Percentiles rank a stretch among this genome's conserved stretches.
phyloP scores from a whole-genome alignment of 2,797 vertebrate species.

The Tokudaia muenninki region DNA sequence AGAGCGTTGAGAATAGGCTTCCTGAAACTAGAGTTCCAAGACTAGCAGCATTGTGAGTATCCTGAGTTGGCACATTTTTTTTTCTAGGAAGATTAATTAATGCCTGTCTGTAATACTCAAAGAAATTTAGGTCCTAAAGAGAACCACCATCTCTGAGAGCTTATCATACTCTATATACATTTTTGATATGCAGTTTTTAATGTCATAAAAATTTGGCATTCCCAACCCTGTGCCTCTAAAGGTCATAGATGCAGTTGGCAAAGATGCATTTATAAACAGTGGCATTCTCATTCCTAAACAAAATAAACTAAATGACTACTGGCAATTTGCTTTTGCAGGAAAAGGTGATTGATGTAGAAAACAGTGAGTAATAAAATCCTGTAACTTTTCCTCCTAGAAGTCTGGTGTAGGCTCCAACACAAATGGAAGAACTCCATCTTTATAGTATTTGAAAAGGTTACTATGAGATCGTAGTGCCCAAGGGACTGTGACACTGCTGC shows the following conservation, averaged over 20 bases:
- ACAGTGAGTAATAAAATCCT: not conserved
- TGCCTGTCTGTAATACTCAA: conserved; percentile 57
- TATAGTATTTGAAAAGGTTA: conserved; percentile 13
- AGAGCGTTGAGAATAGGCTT: conserved; percentile 27
- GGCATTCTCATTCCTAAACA: conserved; percentile 33
- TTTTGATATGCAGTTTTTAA: not conserved
- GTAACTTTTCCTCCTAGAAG: conserved; percentile 8
- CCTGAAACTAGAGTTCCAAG: conserved; percentile 47
- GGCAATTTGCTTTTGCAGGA: not conserved
- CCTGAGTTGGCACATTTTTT: conserved; percentile 54
- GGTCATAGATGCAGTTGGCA: not conserved
- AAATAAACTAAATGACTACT: not conserved
- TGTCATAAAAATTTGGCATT: not conserved
- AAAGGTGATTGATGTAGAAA: conserved; percentile 29
- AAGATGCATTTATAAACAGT: not conserved
- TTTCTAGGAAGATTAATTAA: conserved; percentile 50
- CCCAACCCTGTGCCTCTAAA: not conserved
- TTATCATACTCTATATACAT: not conserved
- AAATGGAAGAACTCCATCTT: conserved; percentile 5
- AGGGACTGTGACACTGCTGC: not conserved
- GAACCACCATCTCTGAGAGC: not conserved
- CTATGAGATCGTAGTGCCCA: conserved; percentile 4
- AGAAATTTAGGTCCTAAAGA: conserved; percentile 7
- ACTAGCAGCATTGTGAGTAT: conserved; percentile 44
- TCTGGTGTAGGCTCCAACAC: not conserved